Conservation (phyloP, 1,140 invertebrate genomes). For the Drosophila busckii region DNA sequence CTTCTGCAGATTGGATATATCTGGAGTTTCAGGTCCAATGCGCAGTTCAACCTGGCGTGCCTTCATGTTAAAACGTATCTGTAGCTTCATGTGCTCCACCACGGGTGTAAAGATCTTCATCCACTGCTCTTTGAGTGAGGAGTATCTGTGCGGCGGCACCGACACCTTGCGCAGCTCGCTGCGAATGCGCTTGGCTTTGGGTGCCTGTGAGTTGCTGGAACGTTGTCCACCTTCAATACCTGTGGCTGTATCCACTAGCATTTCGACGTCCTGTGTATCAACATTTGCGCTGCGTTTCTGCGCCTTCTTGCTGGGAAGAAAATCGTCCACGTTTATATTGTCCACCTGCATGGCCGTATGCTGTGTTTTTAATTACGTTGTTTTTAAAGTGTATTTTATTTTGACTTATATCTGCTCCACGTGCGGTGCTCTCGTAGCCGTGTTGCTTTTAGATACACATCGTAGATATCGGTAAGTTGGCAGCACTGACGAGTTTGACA, state of each 20-base stretch:
- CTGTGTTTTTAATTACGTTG: conserved; percentile 6
- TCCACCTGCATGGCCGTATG: conserved; percentile 56
- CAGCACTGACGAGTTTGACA: not conserved
- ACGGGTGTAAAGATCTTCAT: conserved; percentile 97
- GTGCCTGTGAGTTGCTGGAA: conserved; percentile 65
- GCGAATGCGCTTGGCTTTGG: conserved; percentile 80
- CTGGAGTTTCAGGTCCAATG: conserved; percentile 86
- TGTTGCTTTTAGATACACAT: conserved; percentile 3
- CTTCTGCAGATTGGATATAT: conserved; percentile 96
- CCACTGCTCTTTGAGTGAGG: conserved; percentile 97
- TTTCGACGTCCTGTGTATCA: conserved; percentile 72
- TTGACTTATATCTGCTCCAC: conserved; percentile 17
- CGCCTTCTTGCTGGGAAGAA: conserved; percentile 80
- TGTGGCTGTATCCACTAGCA: conserved; percentile 84
- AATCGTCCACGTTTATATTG: conserved; percentile 81
- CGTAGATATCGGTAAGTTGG: conserved; percentile 5
- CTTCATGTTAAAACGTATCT: conserved; percentile 97
- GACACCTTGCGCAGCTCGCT: conserved; percentile 83
- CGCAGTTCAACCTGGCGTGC: conserved; percentile 83
- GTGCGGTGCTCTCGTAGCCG: conserved; percentile 13
- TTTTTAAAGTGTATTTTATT: conserved; percentile 6
- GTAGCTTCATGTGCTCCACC: conserved; percentile 95
- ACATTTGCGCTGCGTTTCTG: conserved; percentile 80
- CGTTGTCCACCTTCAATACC: conserved; percentile 81
- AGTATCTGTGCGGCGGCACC: conserved; percentile 88